Evolutionary conservation across 2,113 vertebrate genomes (phyloP).

Genomic region (Seriola rivoliana): DNA sequence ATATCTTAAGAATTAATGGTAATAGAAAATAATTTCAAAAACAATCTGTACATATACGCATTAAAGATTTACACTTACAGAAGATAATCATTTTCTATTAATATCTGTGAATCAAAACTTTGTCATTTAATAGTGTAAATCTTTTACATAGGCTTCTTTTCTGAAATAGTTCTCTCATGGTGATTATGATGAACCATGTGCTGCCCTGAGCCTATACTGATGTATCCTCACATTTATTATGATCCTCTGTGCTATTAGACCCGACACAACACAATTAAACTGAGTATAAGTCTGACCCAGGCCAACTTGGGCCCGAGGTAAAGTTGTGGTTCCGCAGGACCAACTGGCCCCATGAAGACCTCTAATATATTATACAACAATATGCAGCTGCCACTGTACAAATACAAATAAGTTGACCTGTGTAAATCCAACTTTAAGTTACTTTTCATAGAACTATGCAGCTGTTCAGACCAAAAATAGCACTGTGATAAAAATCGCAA

Average conservation of each 20-base stretch:
- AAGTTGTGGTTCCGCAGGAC: background rate
- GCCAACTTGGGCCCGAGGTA: background rate
- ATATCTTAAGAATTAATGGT: background rate
- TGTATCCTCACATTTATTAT: background rate
- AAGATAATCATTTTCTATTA: background rate
- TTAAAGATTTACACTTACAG: too few relatives aligned
- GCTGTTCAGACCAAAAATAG: constrained; percentile 27
- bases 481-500: constrained; percentile 19
- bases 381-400: background rate
- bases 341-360: background rate
- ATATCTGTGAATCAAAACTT: background rate
- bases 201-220: background rate
- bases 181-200: background rate
- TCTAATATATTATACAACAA: background rate
- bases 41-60: background rate
- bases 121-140: background rate
- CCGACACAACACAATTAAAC: background rate
- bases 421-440: constrained; percentile 19
- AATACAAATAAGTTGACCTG: background rate
- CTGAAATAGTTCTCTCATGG: background rate
- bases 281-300: background rate
- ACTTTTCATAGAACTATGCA: constrained; percentile 22
- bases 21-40: background rate
- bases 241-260: background rate
- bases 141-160: background rate